Evolutionary conservation across 2,888 invertebrate species (phyloP), one percentile per base, ranked within the genome.

Genomic region (Plagodis dolabraria): DNA sequence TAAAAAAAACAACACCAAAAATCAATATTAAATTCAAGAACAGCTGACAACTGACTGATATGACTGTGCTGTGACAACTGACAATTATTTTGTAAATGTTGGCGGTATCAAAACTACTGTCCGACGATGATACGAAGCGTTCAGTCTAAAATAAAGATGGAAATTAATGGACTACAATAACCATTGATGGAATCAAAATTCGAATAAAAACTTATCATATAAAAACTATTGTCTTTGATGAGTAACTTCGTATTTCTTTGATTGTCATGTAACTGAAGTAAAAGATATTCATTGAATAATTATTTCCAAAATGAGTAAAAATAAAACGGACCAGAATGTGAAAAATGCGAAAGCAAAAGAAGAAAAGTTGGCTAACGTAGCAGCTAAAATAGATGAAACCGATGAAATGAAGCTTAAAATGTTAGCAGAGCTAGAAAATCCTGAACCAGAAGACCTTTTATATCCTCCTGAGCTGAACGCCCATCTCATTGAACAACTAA

Each of bases 391-490:
- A n/a, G 92, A 92, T 22, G 91, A 91, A 71, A 92, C 91, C 0
- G 92, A 92, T 59, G 92, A 92, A 71, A 92, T 92, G 90, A 92
- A 92, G 67, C 67, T 92, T 0, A 92, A 90, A 80, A 87, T 92
- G 87, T 69, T 92, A 11, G 86, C 81, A 7, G 80, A 77, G 6
- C 68, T 89, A 10, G 87, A 84, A 12, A 86, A 85, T 43, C 82
- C 87, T 0, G 87, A 88, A 5, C 74, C 89, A 9, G 89, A 91
- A 10, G 92, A 94, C 74, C 75, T 92, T 36, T 73, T 94, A 43
- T 94, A 94, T 76, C 94, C 95, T 0, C 87, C 94, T 43, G 94
- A 95, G 76, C 72, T 95, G n/a, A 95, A 95, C 77, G 85, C 87
- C 38, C 94, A 94, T 81, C 82, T 95, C 51, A 89, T 94, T 64